Percentiles rank a stretch among this genome's conserved stretches.
phyloP scores from a whole-genome alignment of 2,888 invertebrate species.

The Epistrophe eligans region DNA sequence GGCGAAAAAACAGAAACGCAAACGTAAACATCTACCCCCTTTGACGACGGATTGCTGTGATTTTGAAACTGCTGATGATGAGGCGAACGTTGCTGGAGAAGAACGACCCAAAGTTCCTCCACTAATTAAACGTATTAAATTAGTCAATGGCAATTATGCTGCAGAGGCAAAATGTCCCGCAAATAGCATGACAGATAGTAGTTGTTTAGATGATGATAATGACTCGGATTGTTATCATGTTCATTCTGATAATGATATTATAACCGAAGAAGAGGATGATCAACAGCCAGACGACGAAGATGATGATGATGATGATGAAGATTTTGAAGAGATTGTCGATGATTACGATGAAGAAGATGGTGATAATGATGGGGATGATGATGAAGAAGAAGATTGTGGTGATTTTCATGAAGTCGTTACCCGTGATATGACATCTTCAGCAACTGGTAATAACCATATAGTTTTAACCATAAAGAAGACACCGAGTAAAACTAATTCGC shows the following conservation, averaged over 20 bases:
- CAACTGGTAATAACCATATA: conserved; percentile 80
- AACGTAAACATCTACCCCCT: conserved; percentile 37
- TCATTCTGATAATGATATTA: conserved; percentile 63
- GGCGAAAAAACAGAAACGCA: conserved; percentile 24
- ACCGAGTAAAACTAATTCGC: conserved; percentile 80
- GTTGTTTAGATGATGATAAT: conserved; percentile 71
- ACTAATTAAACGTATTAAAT: conserved; percentile 78
- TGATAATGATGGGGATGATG: conserved; percentile 70
- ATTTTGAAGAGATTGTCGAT: conserved; percentile 56
- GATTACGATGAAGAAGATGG: conserved; percentile 76
- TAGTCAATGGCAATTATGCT: conserved; percentile 77
- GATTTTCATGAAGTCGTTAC: conserved; percentile 79
- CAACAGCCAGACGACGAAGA: conserved; percentile 44
- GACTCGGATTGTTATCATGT: conserved; percentile 63
- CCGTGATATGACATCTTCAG: conserved; percentile 79
- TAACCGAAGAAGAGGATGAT: conserved; percentile 63
- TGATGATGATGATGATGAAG: conserved; percentile 53
- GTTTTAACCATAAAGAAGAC: conserved; percentile 82
- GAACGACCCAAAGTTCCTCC: conserved; percentile 31
- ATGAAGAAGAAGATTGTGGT: conserved; percentile 71
- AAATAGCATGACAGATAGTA: conserved; percentile 76
- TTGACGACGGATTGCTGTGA: conserved; percentile 39
- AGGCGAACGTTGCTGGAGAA: neutral
- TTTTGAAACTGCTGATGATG: conserved; percentile 33
- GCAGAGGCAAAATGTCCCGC: conserved; percentile 72